Percentiles rank a stretch among this genome's conserved stretches.
phyloP scores from a whole-genome alignment of 1,140 invertebrate genomes.

The Drosophila lacertosa region DNA sequence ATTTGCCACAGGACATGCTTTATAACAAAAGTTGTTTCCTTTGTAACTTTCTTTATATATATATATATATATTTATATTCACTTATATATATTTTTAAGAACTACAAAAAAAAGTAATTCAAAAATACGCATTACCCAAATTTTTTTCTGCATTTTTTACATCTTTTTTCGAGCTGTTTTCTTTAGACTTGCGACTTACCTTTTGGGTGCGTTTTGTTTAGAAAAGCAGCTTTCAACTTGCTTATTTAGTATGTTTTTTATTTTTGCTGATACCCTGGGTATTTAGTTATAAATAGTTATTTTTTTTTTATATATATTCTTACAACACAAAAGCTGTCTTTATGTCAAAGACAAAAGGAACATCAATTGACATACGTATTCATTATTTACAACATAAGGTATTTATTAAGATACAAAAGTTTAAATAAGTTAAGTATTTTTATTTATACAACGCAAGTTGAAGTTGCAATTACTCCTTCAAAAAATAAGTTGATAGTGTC shows the following conservation, averaged over 20 bases:
- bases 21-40: conserved; percentile 75
- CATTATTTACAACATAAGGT: too few relatives aligned
- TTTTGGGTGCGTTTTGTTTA: conserved; percentile 9
- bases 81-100: not conserved
- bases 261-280: not conserved
- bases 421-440: too few relatives aligned
- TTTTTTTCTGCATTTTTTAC: conserved; percentile 18
- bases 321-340: not conserved
- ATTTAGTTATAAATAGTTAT: not conserved
- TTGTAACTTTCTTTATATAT: conserved; percentile 62
- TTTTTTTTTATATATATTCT: too few relatives aligned
- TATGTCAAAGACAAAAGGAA: not conserved
- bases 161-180: conserved; percentile 4
- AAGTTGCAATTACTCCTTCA: too few relatives aligned
- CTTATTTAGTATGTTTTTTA: not conserved
- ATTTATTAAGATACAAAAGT: too few relatives aligned
- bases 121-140: conserved; percentile 36
- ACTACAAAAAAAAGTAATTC: conserved; percentile 14
- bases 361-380: too few relatives aligned
- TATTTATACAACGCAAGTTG: too few relatives aligned
- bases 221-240: not conserved
- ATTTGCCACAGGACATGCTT: conserved; percentile 81
- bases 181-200: conserved; percentile 18
- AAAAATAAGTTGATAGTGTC: not conserved
- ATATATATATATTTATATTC: conserved; percentile 1